These are phyloP conservation scores for Heliconius ismenius DNA, from an alignment of 2,888 invertebrate genomes.

Conservation along the genomic window DNA sequence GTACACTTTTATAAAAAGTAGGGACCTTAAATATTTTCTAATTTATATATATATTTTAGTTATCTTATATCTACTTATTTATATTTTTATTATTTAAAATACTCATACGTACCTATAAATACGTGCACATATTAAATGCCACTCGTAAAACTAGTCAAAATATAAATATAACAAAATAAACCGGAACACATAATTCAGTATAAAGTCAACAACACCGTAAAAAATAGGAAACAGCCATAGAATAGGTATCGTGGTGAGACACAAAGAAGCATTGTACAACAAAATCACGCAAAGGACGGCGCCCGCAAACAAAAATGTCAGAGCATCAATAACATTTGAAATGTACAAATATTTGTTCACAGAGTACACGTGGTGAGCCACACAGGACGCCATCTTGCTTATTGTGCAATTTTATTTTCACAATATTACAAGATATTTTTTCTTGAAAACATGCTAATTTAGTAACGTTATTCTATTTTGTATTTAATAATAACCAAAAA, in stretches of 20 bases:
- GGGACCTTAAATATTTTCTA: background rate
- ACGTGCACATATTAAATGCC: conserved; percentile 34
- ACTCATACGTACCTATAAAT: background rate
- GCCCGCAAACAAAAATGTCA: conserved; percentile 68
- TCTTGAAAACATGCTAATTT: background rate
- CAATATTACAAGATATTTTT: background rate
- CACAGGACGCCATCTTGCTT: conserved; percentile 65
- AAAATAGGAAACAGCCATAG: conserved; percentile 64
- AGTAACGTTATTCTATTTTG: background rate
- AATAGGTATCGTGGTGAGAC: conserved; percentile 55
- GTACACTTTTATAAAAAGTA: background rate
- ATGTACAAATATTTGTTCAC: conserved; percentile 75
- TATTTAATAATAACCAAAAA: background rate
- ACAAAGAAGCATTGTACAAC: conserved; percentile 64
- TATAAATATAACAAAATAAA: conserved; percentile 57
- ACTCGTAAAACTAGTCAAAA: conserved; percentile 56
- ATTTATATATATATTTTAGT: background rate
- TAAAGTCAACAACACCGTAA: conserved; percentile 67
- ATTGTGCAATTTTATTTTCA: conserved; percentile 15
- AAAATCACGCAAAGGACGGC: conserved; percentile 55
- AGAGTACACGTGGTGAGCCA: conserved; percentile 72
- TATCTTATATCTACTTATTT: background rate
- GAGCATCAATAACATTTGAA: conserved; percentile 75
- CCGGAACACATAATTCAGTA: conserved; percentile 73
- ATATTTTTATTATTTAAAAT: background rate